Evolutionary conservation across 2,113 vertebrate genomes (phyloP), one percentile per base, ranked within the genome.

Genomic region (Pseudopipra pipra): DNA sequence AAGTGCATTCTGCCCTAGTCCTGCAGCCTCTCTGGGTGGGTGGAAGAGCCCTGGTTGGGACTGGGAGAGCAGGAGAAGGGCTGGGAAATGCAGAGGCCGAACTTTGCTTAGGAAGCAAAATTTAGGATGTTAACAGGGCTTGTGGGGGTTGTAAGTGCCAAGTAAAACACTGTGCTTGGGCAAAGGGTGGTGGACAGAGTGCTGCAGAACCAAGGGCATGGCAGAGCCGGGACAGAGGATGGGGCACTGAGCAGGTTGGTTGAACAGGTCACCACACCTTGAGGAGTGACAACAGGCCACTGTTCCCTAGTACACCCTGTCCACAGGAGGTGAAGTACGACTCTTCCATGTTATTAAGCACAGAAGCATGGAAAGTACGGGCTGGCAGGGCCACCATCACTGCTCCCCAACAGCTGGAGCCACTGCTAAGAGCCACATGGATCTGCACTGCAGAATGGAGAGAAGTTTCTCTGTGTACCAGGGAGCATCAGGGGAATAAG

Each of bases 81-180:
- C 28, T 87, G 52, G 58, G 62, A 82, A 72, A 35, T 24, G 22
- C 13, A 61, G 58, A 72, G 27, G 12, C 22, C 2, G 3, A 56
- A 23, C n/a, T 81, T 92, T 90, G 39, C 23, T 88, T 76, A 47
- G 59, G 83, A 88, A 54, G 47, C 4, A 63, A 87, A 77, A 71
- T 65, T 7, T 44, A 24, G 41, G 51, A 88, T 15, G 55, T 58
- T 61, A 73, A 79, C 0, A 3, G 73, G 31, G 37, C 13, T 66
- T 65, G 14, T 52, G 70, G 68, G 46, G 33, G 19, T 23, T 76
- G 44, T 61, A 72, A 86, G 46, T 1, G 0, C 35, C 0, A 0
- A 93, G 44, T 51, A 39, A 83, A 74, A 66, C 1, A 3, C 20
- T 8, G 1, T 9, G 24, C 27, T 49, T 15, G 33, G 62, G 31